Evolutionary conservation across 2,888 invertebrate genomes (phyloP), one percentile per base, ranked within the genome.

Genomic region (Strigamia transsilvanica): DNA sequence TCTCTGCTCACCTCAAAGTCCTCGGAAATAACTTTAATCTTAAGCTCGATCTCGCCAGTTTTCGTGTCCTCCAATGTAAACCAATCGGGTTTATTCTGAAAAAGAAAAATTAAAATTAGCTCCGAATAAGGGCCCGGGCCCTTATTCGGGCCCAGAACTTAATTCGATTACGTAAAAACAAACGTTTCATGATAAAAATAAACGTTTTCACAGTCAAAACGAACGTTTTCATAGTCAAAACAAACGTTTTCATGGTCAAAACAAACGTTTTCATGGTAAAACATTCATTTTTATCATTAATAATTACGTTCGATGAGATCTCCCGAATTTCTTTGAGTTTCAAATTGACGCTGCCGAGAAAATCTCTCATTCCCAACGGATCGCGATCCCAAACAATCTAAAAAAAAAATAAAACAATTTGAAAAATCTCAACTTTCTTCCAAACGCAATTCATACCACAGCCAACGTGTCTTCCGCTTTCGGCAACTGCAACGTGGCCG

Each of bases 381-480:
- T 90, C 90, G 84, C 90, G 89, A 87, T 90, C 90, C 89, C 89
- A 90, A 82, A 90, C 85, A 81, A 88, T 87, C 90, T 90, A 85
- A 34, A 34, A 79, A 9, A 13, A 13, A 42, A 42, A 42, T 7
- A 42, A 42, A 42, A 13, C 2, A 13, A 13, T 7, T 2, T 42
- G 10, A 66, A 66, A 66, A 15, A 9, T 61, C 13, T 12, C 2
- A 66, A n/a, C n/a, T 9, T 66, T 66, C 2, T 42, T 10, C 2
- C 2, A 2, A 42, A 42, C 4, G 4, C 2, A 7, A 34, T 5
- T 5, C 4, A 42, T 86, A 90, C 90, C 84, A 90, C 88, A 83
- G 90, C 89, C 80, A 90, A 86, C 41, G 87, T 87, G 84, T 89
- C 89, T 21, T 87, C 86, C 1, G 85, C 85, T 83, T 88, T 87